Conservation (phyloP, 2,888 invertebrate species). For the Formica aserva region DNA sequence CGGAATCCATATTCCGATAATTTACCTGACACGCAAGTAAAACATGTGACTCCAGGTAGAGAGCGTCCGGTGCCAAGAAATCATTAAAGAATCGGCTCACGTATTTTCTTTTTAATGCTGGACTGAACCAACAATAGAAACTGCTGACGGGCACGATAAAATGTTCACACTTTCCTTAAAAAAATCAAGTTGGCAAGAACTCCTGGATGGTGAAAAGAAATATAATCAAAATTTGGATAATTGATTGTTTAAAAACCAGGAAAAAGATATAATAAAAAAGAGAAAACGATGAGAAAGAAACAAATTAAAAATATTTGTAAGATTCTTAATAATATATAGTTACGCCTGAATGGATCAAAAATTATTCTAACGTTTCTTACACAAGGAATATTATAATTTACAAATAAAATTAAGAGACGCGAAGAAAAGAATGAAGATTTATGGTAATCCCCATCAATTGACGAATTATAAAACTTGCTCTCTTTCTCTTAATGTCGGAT, state of each 20-base stretch:
- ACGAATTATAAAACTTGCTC: slow-evolving; percentile 57
- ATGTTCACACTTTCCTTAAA: slow-evolving; percentile 32
- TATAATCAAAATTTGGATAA: slow-evolving; percentile 12
- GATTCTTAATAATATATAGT: background rate
- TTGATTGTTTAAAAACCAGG: background rate
- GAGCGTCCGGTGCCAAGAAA: slow-evolving; percentile 66
- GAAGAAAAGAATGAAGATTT: slow-evolving; percentile 39
- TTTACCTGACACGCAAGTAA: slow-evolving; percentile 64
- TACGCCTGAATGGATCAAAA: background rate
- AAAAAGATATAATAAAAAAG: background rate
- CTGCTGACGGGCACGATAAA: slow-evolving; percentile 49
- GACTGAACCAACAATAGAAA: slow-evolving; percentile 53
- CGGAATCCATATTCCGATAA: slow-evolving; percentile 76
- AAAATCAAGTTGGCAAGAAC: slow-evolving; percentile 26
- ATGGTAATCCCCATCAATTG: slow-evolving; percentile 62
- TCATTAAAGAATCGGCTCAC: slow-evolving; percentile 65
- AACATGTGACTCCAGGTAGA: slow-evolving; percentile 66
- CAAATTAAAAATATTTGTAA: background rate
- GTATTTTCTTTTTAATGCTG: slow-evolving; percentile 49
- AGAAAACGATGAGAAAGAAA: background rate
- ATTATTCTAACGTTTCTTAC: background rate
- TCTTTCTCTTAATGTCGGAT: slow-evolving; percentile 58
- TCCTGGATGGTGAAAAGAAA: background rate
- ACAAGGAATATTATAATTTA: background rate
- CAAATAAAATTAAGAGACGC: background rate